Evolutionary conservation across 2,113 vertebrate species (phyloP), one percentile per base, ranked within the genome.

Genomic region (Thoracochromis brauschi): DNA sequence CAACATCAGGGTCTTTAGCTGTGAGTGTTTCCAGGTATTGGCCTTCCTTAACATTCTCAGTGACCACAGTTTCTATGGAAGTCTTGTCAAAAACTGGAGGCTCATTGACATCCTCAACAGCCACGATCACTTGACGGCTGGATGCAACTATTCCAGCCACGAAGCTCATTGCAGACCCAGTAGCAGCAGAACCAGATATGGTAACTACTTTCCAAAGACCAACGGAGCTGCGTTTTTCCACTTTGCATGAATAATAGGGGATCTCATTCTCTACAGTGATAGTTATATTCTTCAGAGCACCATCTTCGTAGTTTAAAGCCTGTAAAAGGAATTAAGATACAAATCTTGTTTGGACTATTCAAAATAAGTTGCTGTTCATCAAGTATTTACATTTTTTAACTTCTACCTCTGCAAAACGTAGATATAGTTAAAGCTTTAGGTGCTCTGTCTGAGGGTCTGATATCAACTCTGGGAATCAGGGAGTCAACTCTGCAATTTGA

Each of bases 51-150:
- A 7, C 8, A 63, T 95, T 94, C 45, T 97, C 96, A 8, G 1
- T 1, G 57, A 95, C 2, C 3, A 0, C 9, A 16, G 89, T 71
- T 0, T n/a, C 1, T 85, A 88, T 88, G 7, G 80, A 1, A 1
- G 10, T 2, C 5, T 60, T 16, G 1, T 51, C 49, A 42, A 97
- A 96, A 3, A 89, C 8, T 1, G 96, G 95, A 16, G 95, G 57
- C 19, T 96, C 95, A 24, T 96, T 96, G 31, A 95, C 80, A 40
- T 97, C 93, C 29, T 93, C 94, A 16, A 96, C 92, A 7, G 16
- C 1, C 35, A 96, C 85, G 5, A 83, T 92, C 35, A 95, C 40
- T 2, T 7, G 5, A 4, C 7, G 4, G 3, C 9, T 86, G 60
- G 73, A 31, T 8, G 6, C 1, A 9, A 2, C 2, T 2, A 0